Conservation (phyloP, 2,113 vertebrate species). For the Eonycteris spelaea region DNA sequence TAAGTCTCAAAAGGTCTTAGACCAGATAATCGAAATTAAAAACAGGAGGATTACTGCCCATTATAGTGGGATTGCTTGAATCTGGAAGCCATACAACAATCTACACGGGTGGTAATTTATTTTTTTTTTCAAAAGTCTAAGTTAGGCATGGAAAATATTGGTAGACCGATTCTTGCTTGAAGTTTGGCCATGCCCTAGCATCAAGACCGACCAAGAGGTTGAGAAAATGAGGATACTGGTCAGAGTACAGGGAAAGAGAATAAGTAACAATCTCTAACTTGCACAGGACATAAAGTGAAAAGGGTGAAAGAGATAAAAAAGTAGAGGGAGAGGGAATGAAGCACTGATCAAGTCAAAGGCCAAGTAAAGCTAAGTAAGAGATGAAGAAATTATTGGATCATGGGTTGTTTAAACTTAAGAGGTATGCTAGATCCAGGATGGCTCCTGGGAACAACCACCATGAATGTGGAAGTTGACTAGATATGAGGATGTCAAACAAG, state of each 20-base stretch:
- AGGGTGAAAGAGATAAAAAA: background rate
- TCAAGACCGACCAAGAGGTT: background rate
- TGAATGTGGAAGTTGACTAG: background rate
- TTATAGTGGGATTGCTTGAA: background rate
- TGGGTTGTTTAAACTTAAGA: background rate
- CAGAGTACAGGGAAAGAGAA: background rate
- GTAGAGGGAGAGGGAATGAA: background rate
- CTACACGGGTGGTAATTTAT: background rate
- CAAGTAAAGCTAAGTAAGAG: background rate
- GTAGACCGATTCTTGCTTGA: background rate
- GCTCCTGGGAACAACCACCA: background rate
- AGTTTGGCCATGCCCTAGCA: background rate
- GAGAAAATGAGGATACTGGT: background rate
- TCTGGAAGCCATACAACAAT: background rate
- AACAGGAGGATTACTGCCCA: background rate
- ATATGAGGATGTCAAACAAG: background rate
- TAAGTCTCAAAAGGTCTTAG: constrained; percentile 28
- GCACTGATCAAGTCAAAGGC: background rate
- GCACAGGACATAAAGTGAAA: background rate
- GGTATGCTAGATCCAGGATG: background rate
- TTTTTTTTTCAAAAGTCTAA: constrained; percentile 6
- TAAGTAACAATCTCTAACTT: background rate
- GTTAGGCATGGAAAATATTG: background rate
- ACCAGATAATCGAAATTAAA: background rate
- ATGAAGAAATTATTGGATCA: background rate